These are phyloP conservation scores for Strigamia crassipes DNA, from an alignment of 2,888 invertebrate species.

Conservation along the genomic window DNA sequence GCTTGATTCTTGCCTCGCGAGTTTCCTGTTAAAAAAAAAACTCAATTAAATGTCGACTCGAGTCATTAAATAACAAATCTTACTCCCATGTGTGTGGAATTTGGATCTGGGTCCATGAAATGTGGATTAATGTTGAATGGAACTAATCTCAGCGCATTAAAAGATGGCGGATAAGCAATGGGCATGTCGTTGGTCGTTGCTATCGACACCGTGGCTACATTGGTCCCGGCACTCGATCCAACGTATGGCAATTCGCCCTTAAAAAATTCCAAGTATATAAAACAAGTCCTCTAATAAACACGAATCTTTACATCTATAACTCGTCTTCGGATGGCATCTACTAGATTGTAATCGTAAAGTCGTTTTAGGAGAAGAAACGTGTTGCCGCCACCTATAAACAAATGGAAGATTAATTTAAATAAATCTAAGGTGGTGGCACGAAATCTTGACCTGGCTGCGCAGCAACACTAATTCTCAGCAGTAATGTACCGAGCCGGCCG, in stretches of 20 bases:
- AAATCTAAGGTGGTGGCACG: no score
- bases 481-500: no score
- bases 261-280: background rate
- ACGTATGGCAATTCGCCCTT: slow-evolving; percentile 71
- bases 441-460: no score
- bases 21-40: slow-evolving; percentile 65
- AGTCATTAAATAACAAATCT: slow-evolving; percentile 49
- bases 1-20: slow-evolving; percentile 71
- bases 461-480: no score
- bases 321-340: slow-evolving; percentile 67
- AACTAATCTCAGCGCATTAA: slow-evolving; percentile 72
- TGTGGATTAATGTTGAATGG: slow-evolving; percentile 87
- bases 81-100: slow-evolving; percentile 71
- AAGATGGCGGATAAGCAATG: slow-evolving; percentile 74
- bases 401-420: no score
- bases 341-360: slow-evolving; percentile 70
- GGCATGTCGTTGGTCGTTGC: slow-evolving; percentile 89
- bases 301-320: slow-evolving; percentile 62
- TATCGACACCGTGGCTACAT: slow-evolving; percentile 78
- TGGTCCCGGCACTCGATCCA: slow-evolving; percentile 81
- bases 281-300: no score
- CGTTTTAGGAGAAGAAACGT: slow-evolving; percentile 74
- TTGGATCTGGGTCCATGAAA: slow-evolving; percentile 70
- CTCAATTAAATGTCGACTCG: background rate
- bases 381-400: slow-evolving; percentile 70